Conservation (phyloP, 2,888 invertebrate species). For the Harmothoe impar region DNA sequence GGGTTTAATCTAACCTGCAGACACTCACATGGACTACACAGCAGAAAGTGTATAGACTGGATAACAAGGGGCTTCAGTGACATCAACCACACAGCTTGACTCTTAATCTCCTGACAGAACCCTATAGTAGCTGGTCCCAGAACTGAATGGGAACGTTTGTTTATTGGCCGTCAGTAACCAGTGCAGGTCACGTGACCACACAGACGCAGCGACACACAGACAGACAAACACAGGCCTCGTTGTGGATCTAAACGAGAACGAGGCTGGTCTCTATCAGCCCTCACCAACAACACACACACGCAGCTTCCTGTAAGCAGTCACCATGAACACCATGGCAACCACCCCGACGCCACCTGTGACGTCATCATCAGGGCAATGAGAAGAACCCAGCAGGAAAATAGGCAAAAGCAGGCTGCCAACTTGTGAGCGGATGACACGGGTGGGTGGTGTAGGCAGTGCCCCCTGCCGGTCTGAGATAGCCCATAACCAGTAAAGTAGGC, state of each 20-base stretch:
- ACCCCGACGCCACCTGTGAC: background rate
- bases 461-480: too few relatives aligned
- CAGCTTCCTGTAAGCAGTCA: background rate
- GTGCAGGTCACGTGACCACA: slow-evolving; percentile 10
- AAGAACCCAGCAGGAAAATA: background rate
- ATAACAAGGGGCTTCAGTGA: too few relatives aligned
- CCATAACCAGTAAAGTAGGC: too few relatives aligned
- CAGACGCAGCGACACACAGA: background rate
- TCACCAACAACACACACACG: background rate
- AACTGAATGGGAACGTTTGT: background rate
- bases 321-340: background rate
- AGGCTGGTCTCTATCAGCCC: background rate
- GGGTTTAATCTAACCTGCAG: too few relatives aligned
- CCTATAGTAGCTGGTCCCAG: background rate
- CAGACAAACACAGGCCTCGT: slow-evolving; percentile 30
- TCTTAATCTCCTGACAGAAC: too few relatives aligned
- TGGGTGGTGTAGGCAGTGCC: too few relatives aligned
- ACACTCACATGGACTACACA: too few relatives aligned
- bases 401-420: background rate
- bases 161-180: slow-evolving; percentile 26
- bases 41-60: too few relatives aligned
- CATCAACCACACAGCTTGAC: too few relatives aligned
- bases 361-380: background rate
- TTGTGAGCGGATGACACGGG: background rate
- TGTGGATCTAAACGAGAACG: background rate